phyloP scores from a whole-genome alignment of 2,888 invertebrate genomes.

The Metopia argyrocephala region DNA sequence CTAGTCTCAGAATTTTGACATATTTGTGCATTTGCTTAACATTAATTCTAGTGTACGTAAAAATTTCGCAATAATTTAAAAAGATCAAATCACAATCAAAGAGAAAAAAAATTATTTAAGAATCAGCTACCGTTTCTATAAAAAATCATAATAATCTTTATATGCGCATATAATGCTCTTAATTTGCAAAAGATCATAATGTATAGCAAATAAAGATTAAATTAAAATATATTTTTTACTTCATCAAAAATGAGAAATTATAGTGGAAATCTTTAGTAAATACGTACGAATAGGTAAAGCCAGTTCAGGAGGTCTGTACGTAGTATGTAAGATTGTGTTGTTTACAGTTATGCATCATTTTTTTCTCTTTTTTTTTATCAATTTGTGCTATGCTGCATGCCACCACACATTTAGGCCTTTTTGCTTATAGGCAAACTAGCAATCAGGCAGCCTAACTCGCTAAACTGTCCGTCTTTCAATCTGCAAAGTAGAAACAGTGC shows the following conservation, averaged over 20 bases:
- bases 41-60: too few relatives aligned
- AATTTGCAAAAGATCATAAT: slow-evolving; percentile 32
- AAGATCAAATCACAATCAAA: neutral
- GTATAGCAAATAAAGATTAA: slow-evolving; percentile 36
- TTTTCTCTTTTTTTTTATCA: neutral
- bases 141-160: neutral
- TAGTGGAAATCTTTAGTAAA: slow-evolving; percentile 7
- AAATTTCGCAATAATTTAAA: neutral
- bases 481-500: slow-evolving; percentile 35
- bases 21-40: too few relatives aligned
- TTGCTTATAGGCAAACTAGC: slow-evolving; percentile 44
- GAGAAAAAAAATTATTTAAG: too few relatives aligned
- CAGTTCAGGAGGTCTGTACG: neutral
- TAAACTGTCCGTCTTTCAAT: slow-evolving; percentile 60
- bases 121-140: slow-evolving; percentile 17
- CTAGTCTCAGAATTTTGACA: too few relatives aligned
- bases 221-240: slow-evolving; percentile 31
- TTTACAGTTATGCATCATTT: slow-evolving; percentile 47
- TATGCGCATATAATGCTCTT: slow-evolving; percentile 20
- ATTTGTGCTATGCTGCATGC: slow-evolving; percentile 52
- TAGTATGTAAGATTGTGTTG: slow-evolving; percentile 16
- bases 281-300: neutral
- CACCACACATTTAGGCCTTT: slow-evolving; percentile 70
- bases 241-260: neutral
- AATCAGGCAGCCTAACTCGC: slow-evolving; percentile 64